Evolutionary conservation across 2,888 invertebrate genomes (phyloP), one percentile per base, ranked within the genome.

Genomic region (Phymatocera aterrima): DNA sequence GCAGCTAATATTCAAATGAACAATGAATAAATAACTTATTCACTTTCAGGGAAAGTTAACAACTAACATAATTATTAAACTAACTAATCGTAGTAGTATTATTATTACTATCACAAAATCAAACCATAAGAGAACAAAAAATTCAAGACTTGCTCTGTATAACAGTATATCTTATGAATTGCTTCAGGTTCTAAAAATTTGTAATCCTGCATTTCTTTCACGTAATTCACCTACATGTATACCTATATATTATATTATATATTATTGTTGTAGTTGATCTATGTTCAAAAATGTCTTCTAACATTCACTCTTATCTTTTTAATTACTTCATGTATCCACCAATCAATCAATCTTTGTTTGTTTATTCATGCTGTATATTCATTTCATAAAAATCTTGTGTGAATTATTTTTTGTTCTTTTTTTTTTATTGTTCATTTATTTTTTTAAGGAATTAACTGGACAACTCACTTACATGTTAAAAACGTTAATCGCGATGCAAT

Each of bases 401-500:
- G 61, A 37, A 61, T n/a, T 46, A 10, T 64, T 3, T 64, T 37
- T 37, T 28, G n/a, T n/a, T n/a, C n/a, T 37, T 18, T 34, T 21
- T 37, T n/a, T n/a, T 10, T 64, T 64, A n/a, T 21, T 37, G 34
- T 37, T 37, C n/a, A n/a, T 72, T 46, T 15, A 4, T 31, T 37
- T 43, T 8, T 65, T 77, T 77, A 21, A 72, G 43, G 18, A 72
- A 72, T 72, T 34, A 48, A 34, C 31, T 60, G 24, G 15, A 75
- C 60, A 60, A 75, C 75, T 65, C 0, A 10, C 12, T 64, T 75
- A 57, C 2, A 75, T 15, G 40, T 75, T 75, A 40, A 21, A n/a
- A n/a, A n/a, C n/a, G 15, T 75, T 57, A 75, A 75, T 60, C 46
- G 75, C 60, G 51, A 75, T 75, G 75, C 40, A 40, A 65, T 37